A percentile compares a stretch with the other conserved stretches of the same genome.
Conservation (phyloP, 2,888 invertebrate genomes). For the Cybosia mesomella region DNA sequence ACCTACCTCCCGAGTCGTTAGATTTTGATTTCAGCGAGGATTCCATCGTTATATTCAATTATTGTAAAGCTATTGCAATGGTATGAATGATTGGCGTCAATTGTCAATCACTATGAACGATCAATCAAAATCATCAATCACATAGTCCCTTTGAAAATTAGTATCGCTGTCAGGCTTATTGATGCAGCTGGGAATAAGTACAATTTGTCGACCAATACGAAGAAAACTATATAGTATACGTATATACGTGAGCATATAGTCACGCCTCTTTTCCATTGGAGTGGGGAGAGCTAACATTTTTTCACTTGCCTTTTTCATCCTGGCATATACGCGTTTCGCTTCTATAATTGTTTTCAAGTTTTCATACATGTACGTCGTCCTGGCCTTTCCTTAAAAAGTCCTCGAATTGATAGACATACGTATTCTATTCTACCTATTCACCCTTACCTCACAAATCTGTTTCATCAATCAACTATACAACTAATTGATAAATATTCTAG, state of each 20-base stretch:
- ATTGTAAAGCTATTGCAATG: constrained; percentile 4
- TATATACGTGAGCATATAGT: too few species aligned
- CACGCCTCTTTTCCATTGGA: neutral
- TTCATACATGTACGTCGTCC: too few species aligned
- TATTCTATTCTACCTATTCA: too few species aligned
- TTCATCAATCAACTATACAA: too few species aligned
- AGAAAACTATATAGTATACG: neutral
- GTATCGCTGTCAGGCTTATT: neutral
- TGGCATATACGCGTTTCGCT: too few species aligned
- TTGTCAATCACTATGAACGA: neutral
- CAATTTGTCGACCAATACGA: neutral
- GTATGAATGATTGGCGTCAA: neutral
- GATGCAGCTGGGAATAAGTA: neutral
- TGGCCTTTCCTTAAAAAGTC: too few species aligned
- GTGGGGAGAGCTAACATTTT: too few species aligned
- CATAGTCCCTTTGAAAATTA: constrained; percentile 2
- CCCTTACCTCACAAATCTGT: too few species aligned
- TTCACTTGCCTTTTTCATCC: too few species aligned
- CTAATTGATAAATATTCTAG: too few species aligned
- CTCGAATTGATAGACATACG: too few species aligned
- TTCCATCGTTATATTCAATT: neutral
- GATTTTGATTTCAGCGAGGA: neutral
- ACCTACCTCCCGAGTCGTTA: neutral
- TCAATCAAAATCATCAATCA: neutral
- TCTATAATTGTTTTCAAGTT: too few species aligned